Conservation (phyloP, 2,113 vertebrate genomes). For the Diadophis punctatus region DNA sequence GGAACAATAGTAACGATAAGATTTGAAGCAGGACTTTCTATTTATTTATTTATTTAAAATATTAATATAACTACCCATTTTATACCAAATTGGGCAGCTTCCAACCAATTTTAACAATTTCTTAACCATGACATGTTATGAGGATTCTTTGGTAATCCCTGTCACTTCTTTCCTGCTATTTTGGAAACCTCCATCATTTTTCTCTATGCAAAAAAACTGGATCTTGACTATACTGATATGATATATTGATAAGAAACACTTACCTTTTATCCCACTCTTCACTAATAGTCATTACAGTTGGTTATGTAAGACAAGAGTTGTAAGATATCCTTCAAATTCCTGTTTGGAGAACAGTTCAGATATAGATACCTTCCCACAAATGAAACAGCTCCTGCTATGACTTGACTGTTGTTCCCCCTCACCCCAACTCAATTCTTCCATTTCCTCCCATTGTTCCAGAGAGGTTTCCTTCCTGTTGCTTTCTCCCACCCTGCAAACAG, state of each 20-base stretch:
- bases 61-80: too few relatives aligned
- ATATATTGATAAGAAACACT: background rate
- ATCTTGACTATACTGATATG: background rate
- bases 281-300: background rate
- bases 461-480: constrained; percentile 75
- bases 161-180: background rate
- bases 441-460: constrained; percentile 76
- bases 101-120: background rate
- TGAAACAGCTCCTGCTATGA: constrained; percentile 43
- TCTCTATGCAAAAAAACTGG: background rate
- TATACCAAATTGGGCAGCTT: too few relatives aligned
- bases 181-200: background rate
- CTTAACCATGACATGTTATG: background rate
- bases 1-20: background rate
- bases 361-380: constrained; percentile 49
- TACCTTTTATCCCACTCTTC: background rate
- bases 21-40: background rate
- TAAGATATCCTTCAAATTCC: background rate
- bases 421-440: constrained; percentile 66
- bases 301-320: background rate
- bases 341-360: fast-evolving
- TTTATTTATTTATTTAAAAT: too few relatives aligned
- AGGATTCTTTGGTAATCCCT: background rate
- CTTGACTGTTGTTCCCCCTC: constrained; percentile 47
- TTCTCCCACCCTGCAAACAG: constrained; percentile 27